Base-by-base conservation (phyloP, 2,888 invertebrate species). In the Hybos culiciformis region DNA sequence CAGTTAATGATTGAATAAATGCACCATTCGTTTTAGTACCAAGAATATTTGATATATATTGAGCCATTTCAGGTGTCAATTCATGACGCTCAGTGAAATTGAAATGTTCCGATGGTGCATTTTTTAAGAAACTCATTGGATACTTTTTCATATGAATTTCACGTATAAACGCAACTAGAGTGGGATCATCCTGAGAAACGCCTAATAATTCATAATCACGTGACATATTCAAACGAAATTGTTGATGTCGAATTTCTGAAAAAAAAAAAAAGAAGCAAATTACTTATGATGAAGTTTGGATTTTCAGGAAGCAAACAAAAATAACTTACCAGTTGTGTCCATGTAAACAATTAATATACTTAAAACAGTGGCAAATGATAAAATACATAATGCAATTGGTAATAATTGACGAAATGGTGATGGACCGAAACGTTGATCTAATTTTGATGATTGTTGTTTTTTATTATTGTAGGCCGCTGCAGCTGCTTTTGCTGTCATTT, bases 341-440 rank as follows among this genome's bases (percentile, higher is more conserved):
- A 83, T 83, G 63, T 83, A 84, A 51, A 84, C 74, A 36, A 84
- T 73, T 50, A 44, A 34, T 57, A 82, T 72, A 11, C 81, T 80
- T 77, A 84, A 81, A 23, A 83, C 84, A 23, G 81, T 80, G 45
- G 83, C 81, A 67, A 85, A 85, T 9, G 83, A 83, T 48, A 83
- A 69, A 50, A 84, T 71, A 67, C 83, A 85, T 50, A 82, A 68
- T 37, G 79, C 75, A 24, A 81, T 75, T 1, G 84, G 83, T 56
- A 80, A 62, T 46, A 80, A 65, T 51, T 66, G 65, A 51, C 66
- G 62, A 50, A 65, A 64, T 47, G 62, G 61, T 51, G 66, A 65
- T 43, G 64, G 61, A 47, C 58, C 61, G 51, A 61, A 53, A 40
- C 60, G 57, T 41, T 60, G 60, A 61, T 63, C 64, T 44, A 58